Conservation (phyloP, 2,888 invertebrate species). For the Lasioglossum malachurum region DNA sequence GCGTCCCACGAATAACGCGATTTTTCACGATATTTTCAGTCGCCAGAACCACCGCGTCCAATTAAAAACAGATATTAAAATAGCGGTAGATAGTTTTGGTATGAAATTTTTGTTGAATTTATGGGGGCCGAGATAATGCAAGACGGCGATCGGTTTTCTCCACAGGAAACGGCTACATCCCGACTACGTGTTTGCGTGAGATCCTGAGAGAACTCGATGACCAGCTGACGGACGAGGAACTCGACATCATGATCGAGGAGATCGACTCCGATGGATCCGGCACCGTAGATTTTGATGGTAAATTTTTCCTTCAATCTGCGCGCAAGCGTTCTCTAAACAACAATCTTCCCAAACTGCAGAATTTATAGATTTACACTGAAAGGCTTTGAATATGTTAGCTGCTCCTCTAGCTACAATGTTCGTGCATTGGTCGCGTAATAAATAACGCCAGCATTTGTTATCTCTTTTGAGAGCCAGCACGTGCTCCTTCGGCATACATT, state of each 20-base stretch:
- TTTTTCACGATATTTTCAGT: background rate
- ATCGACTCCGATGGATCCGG: conserved; percentile 99
- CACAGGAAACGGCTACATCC: conserved; percentile 95
- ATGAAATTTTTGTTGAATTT: background rate
- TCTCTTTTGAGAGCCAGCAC: conserved; percentile 12
- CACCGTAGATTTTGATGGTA: conserved; percentile 99
- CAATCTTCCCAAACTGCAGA: background rate
- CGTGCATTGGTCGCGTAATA: conserved; percentile 18
- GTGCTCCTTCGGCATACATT: conserved; percentile 5
- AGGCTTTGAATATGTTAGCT: background rate
- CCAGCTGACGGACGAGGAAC: conserved; percentile 96
- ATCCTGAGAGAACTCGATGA: conserved; percentile 98
- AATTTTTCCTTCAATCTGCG: conserved; percentile 64
- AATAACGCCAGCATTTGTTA: conserved; percentile 42
- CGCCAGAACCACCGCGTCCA: background rate
- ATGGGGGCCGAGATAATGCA: background rate
- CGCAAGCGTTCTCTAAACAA: background rate
- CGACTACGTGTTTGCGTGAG: conserved; percentile 96
- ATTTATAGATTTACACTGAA: background rate
- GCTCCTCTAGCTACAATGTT: background rate
- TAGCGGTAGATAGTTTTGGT: background rate
- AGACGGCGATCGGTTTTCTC: conserved; percentile 43
- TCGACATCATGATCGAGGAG: conserved; percentile 99
- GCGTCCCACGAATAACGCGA: background rate
- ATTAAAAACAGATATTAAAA: background rate